Percentiles rank a stretch among this genome's conserved stretches.
These are phyloP conservation scores for Falco concolor DNA, from an alignment of 2,797 vertebrate species.

Conservation along the genomic window DNA sequence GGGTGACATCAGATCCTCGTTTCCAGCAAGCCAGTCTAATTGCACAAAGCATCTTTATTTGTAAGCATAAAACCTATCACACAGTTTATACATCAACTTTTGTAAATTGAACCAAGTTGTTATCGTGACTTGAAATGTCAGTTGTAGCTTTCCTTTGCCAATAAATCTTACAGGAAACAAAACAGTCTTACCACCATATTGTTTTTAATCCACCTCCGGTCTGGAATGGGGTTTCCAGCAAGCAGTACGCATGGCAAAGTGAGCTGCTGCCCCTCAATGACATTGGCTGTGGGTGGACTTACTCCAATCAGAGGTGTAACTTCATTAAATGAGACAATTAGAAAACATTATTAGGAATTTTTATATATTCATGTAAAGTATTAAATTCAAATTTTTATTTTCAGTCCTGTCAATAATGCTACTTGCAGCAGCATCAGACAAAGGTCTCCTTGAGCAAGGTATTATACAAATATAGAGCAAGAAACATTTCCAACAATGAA, in stretches of 20 bases:
- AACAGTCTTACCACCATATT: conserved; percentile 80
- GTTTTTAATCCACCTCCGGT: conserved; percentile 91
- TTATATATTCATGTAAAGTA: background rate
- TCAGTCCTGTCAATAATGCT: background rate
- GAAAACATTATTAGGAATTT: background rate
- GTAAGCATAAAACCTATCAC: background rate
- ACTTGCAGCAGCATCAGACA: background rate
- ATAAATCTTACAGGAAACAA: background rate
- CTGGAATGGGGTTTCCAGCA: conserved; percentile 92
- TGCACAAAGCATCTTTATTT: background rate
- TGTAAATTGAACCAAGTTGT: background rate
- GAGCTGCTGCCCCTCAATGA: conserved; percentile 89
- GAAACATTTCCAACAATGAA: background rate
- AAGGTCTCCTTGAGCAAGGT: background rate
- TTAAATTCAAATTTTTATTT: background rate
- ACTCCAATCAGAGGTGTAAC: conserved; percentile 86
- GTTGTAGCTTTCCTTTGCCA: background rate
- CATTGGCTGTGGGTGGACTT: conserved; percentile 82
- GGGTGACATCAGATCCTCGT: rapidly evolving
- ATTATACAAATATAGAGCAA: background rate
- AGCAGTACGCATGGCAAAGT: conserved; percentile 89
- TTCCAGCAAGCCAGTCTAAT: background rate
- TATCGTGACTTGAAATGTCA: background rate
- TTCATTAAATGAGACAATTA: conserved; percentile 43
- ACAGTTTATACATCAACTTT: background rate